A percentile compares a stretch with the other conserved stretches of the same genome.
These are phyloP conservation scores for Gadopsis marmoratus DNA, from an alignment of 2,797 vertebrate species.

Conservation along the genomic window DNA sequence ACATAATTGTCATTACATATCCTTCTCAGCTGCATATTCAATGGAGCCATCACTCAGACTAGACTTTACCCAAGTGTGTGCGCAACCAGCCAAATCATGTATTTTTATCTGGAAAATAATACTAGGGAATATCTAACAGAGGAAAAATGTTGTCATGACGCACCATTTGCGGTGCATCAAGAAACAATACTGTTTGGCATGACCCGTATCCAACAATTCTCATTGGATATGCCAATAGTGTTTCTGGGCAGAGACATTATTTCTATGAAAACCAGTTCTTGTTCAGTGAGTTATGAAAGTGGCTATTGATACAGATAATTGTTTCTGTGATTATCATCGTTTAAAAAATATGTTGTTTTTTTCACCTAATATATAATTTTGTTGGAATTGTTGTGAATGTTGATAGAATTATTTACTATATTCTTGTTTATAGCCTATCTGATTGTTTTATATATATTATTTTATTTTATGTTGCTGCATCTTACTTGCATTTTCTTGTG, in stretches of 20 bases:
- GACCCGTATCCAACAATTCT: constrained; percentile 9
- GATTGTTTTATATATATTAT: too few species aligned
- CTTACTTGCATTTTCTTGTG: too few species aligned
- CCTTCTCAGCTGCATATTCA: constrained; percentile 18
- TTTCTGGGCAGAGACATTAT: constrained; percentile 5
- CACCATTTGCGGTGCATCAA: constrained; percentile 27
- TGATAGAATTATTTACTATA: background rate
- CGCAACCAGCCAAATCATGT: constrained; percentile 21
- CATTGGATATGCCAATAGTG: constrained; percentile 18
- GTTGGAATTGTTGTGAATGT: background rate
- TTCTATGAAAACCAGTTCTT: constrained; percentile 19
- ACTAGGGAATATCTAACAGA: constrained; percentile 13
- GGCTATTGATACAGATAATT: constrained; percentile 14
- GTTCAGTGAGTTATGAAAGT: constrained; percentile 17
- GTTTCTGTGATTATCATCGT: background rate
- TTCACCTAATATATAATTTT: background rate
- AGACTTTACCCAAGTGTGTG: constrained; percentile 10
- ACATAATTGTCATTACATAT: constrained; percentile 16
- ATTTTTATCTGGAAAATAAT: constrained; percentile 26
- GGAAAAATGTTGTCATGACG: constrained; percentile 16
- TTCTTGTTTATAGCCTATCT: background rate
- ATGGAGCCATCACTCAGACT: constrained; percentile 16
- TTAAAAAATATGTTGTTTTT: too few species aligned
- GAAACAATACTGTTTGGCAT: constrained; percentile 38
- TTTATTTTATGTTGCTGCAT: background rate